Evolutionary conservation across 2,113 vertebrate genomes (phyloP).

Genomic region (Hymenochirus boettgeri): DNA sequence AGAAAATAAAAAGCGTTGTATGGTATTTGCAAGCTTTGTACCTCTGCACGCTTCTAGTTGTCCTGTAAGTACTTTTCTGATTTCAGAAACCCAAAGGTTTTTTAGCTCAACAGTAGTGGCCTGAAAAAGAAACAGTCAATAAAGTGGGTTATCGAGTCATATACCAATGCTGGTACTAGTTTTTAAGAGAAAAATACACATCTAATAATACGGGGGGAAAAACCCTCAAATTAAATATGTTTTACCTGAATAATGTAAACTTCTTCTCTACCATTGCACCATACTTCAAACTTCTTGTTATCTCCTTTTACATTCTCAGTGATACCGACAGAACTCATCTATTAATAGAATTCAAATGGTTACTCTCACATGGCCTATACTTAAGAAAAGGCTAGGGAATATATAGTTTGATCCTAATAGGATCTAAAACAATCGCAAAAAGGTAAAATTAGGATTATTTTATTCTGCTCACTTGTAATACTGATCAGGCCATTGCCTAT

Average conservation of each 20-base stretch:
- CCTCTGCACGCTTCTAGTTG: slow-evolving; percentile 86
- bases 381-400: neutral
- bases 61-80: slow-evolving; percentile 85
- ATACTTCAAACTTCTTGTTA: slow-evolving; percentile 91
- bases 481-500: too few relatives aligned
- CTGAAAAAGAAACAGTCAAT: slow-evolving; percentile 64
- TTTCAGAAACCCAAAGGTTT: slow-evolving; percentile 90
- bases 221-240: neutral
- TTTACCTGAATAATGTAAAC: slow-evolving; percentile 93
- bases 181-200: slow-evolving; percentile 20
- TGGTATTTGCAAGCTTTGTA: slow-evolving; percentile 46
- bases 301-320: slow-evolving; percentile 89
- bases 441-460: too few relatives aligned
- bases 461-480: too few relatives aligned
- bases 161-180: too few relatives aligned
- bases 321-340: slow-evolving; percentile 90
- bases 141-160: slow-evolving; percentile 6
- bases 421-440: too few relatives aligned
- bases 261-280: slow-evolving; percentile 87
- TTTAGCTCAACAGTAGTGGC: slow-evolving; percentile 89
- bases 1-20: too few relatives aligned
- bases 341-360: slow-evolving; percentile 48
- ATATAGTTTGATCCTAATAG: too few relatives aligned
- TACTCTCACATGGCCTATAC: neutral
- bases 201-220: slow-evolving; percentile 18